Percentiles rank a stretch among this genome's conserved stretches.
Conservation (phyloP, 2,888 invertebrate species). For the Anoncus sp. region DNA sequence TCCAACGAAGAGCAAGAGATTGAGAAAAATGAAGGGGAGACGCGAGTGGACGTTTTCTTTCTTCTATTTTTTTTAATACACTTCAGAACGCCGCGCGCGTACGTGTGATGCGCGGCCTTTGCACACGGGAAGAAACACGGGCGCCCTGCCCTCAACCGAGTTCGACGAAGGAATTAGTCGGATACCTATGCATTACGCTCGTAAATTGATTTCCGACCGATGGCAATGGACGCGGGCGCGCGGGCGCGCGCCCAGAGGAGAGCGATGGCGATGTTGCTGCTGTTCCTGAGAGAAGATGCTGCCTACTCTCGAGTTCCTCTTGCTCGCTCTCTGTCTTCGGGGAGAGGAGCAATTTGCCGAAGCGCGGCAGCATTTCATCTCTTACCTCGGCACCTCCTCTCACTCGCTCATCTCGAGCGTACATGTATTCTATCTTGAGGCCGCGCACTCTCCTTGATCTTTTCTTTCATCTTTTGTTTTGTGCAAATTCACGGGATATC, state of each 20-base stretch:
- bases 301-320: conserved; percentile 57
- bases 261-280: conserved; percentile 57
- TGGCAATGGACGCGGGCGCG: conserved; percentile 63
- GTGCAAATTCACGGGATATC: not conserved
- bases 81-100: conserved; percentile 38
- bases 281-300: conserved; percentile 36
- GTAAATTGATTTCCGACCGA: conserved; percentile 75
- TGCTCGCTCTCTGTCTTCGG: conserved; percentile 15
- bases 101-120: conserved; percentile 55
- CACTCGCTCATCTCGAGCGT: conserved; percentile 44
- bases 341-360: conserved; percentile 61
- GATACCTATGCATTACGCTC: conserved; percentile 75
- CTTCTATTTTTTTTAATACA: conserved; percentile 36
- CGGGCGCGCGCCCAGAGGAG: conserved; percentile 41
- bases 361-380: conserved; percentile 64
- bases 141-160: conserved; percentile 64
- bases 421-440: conserved; percentile 24
- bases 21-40: conserved; percentile 39
- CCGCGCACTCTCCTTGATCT: conserved; percentile 60
- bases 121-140: conserved; percentile 49
- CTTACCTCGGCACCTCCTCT: conserved; percentile 28
- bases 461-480: conserved; percentile 43
- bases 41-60: conserved; percentile 14
- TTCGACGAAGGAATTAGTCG: conserved; percentile 73
- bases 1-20: not conserved